Evolutionary conservation across 2,888 invertebrate genomes (phyloP).

Genomic region (Chalcosyrphus nemorum): DNA sequence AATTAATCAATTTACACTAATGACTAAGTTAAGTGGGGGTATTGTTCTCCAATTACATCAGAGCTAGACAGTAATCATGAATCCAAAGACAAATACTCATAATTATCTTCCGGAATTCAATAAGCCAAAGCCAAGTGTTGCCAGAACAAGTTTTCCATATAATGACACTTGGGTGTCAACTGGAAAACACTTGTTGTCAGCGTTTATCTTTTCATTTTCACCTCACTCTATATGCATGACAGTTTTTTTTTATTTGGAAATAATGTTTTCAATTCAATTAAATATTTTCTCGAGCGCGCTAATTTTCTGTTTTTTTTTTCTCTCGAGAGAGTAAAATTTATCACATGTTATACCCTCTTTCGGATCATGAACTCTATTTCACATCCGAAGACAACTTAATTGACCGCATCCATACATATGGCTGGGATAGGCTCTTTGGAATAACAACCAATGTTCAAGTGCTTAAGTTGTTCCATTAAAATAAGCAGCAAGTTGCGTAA

Average conservation of each 20-base stretch:
- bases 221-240: background rate
- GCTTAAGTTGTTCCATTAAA: background rate
- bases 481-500: slow-evolving; percentile 13
- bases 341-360: slow-evolving; percentile 1
- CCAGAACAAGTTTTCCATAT: background rate
- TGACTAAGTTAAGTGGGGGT: background rate
- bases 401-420: slow-evolving; percentile 25
- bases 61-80: background rate
- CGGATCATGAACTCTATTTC: slow-evolving; percentile 26
- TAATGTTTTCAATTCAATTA: background rate
- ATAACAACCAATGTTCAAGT: background rate
- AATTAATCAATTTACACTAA: background rate
- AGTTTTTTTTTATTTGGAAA: background rate
- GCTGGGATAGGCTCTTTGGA: background rate
- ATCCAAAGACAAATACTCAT: background rate
- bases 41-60: background rate
- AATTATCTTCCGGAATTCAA: background rate
- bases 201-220: background rate
- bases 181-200: background rate
- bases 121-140: background rate
- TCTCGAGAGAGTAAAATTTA: background rate
- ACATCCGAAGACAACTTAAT: slow-evolving; percentile 42
- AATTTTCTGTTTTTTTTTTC: background rate
- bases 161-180: background rate
- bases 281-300: background rate